Base-by-base conservation (phyloP, 1,140 invertebrate genomes). In the Luehdorfia chinensis region DNA sequence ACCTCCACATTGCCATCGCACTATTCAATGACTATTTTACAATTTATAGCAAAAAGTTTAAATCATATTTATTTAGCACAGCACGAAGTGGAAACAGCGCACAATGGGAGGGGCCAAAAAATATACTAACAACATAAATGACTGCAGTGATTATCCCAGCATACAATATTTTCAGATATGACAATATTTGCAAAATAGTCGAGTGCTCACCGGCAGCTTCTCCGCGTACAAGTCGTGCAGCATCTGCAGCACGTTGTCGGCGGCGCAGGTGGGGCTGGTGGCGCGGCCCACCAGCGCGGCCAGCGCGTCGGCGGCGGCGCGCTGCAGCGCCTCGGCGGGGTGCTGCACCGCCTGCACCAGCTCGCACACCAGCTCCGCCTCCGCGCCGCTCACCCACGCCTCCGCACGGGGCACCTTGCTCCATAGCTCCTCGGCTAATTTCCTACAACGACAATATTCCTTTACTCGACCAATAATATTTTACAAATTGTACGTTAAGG, bases 321-420 rank as follows among this genome's bases (percentile, higher is more conserved):
- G 89, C 69, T 97, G 92, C 16, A 98, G 89, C 47, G 92, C 91
- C 50, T 93, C 91, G 16, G 95, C 91, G 0, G 92, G 89, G 80
- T 97, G 94, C 54, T 93, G 91, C 12, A 97, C 87, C 76, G 97
- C 95, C 12, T 88, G 66, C 28, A 97, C 87, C 33, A 98, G 67
- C 56, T 90, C 87, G 15, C 90, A 79, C 54, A 89, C 88, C 11
- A 93, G 64, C n/a, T 87, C 66, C 12, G 90, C 87, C 34, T n/a
- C 47, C 90, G 88, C 62, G 88, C 86, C 6, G 84, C 34, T 5
- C 9, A 58, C 9, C 62, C 65, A 67, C 25, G 50, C 39, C 19
- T 63, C 63, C 2, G 66, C 65, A 7, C 55, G 49, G 1, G 66
- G 59, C n/a, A 77, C 23, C 9, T 18, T 15, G 15, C 87, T 81